These are phyloP conservation scores for Nylanderia fulva DNA, from an alignment of 1,140 invertebrate species.

Conservation along the genomic window DNA sequence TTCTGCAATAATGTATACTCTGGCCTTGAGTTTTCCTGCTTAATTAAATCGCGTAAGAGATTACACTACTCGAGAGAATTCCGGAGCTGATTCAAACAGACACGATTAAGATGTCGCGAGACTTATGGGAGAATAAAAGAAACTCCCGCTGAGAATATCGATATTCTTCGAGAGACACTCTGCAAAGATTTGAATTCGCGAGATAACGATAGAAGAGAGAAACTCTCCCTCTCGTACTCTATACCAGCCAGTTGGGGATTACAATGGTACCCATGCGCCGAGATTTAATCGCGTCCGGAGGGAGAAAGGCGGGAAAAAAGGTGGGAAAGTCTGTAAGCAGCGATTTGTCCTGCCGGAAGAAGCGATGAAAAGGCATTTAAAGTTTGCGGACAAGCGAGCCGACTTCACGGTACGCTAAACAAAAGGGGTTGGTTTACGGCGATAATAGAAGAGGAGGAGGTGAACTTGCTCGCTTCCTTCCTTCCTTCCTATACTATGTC, in stretches of 20 bases:
- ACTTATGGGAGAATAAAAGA: slow-evolving; percentile 8
- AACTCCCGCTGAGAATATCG: slow-evolving; percentile 22
- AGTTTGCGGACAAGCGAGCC: slow-evolving; percentile 55
- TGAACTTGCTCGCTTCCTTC: slow-evolving; percentile 25
- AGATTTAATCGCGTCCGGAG: slow-evolving; percentile 57
- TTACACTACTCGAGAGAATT: slow-evolving; percentile 14
- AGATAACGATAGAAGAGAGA: background rate
- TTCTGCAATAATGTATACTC: background rate
- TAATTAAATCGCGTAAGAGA: slow-evolving; percentile 42
- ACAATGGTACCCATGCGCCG: slow-evolving; percentile 36
- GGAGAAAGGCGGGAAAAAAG: slow-evolving; percentile 28
- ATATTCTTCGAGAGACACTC: slow-evolving; percentile 36
- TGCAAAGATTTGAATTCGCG: slow-evolving; percentile 39
- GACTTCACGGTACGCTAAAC: slow-evolving; percentile 60
- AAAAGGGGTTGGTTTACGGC: slow-evolving; percentile 46
- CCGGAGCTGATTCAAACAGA: slow-evolving; percentile 19
- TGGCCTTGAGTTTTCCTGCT: background rate
- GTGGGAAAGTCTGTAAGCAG: slow-evolving; percentile 50
- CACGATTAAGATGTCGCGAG: slow-evolving; percentile 34
- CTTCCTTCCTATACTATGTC: slow-evolving; percentile 21
- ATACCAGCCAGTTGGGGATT: background rate
- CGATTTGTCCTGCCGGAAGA: slow-evolving; percentile 46
- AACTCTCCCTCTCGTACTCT: slow-evolving; percentile 2
- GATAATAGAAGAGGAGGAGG: slow-evolving; percentile 3
- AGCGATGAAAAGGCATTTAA: slow-evolving; percentile 64